phyloP scores from a whole-genome alignment of 2,888 invertebrate genomes.

The Ophonus ardosiacus region DNA sequence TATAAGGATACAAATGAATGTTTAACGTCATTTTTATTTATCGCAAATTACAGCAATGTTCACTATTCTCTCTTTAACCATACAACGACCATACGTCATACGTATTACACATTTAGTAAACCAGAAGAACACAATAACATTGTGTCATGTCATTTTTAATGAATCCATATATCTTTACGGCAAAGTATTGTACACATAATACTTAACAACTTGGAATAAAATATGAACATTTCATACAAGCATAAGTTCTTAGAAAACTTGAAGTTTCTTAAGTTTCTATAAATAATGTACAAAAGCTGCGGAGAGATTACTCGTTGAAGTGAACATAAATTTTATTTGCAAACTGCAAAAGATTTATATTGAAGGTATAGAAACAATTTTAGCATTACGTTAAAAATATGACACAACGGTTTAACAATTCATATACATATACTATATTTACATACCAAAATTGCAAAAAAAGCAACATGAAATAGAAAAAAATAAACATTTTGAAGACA shows the following conservation, averaged over 20 bases:
- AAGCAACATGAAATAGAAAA: neutral
- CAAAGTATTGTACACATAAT: conserved; percentile 46
- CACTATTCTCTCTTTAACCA: conserved; percentile 48
- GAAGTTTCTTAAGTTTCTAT: neutral
- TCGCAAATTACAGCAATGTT: conserved; percentile 53
- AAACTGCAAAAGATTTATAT: conserved; percentile 7
- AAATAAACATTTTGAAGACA: neutral
- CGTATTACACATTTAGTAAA: conserved; percentile 55
- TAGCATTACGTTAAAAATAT: conserved; percentile 17
- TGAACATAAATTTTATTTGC: conserved; percentile 6
- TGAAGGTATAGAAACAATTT: conserved; percentile 32
- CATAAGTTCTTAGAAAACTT: conserved; percentile 18
- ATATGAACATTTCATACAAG: conserved; percentile 51
- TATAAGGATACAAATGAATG: neutral
- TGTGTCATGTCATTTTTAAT: conserved; percentile 33
- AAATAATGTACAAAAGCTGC: conserved; percentile 31
- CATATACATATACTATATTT: conserved; percentile 15
- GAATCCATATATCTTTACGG: conserved; percentile 39
- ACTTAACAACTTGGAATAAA: conserved; percentile 44
- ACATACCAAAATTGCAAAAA: conserved; percentile 29
- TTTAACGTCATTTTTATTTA: conserved; percentile 45
- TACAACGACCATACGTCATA: conserved; percentile 55
- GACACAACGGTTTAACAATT: conserved; percentile 38
- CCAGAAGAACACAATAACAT: conserved; percentile 39
- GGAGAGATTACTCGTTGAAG: conserved; percentile 13